These are phyloP conservation scores for Tridacna gigas DNA, from an alignment of 2,888 invertebrate genomes.

Conservation along the genomic window DNA sequence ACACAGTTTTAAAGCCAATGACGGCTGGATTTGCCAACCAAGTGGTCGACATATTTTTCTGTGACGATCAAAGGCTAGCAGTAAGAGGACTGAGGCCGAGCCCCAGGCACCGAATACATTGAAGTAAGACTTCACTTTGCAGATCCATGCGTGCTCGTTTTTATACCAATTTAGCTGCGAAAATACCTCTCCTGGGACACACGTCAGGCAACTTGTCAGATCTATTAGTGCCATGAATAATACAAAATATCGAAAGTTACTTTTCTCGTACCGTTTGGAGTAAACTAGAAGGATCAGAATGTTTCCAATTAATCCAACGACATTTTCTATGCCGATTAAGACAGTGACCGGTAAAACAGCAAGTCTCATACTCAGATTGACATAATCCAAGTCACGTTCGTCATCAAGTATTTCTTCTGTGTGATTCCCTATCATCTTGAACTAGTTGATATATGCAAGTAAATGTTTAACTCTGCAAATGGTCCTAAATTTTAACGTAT, in stretches of 20 bases:
- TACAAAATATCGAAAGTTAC: slow-evolving; percentile 55
- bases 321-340: slow-evolving; percentile 48
- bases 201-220: slow-evolving; percentile 51
- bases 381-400: slow-evolving; percentile 3
- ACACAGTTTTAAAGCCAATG: slow-evolving; percentile 38
- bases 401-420: background rate
- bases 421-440: background rate
- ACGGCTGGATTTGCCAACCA: slow-evolving; percentile 44
- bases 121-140: slow-evolving; percentile 58
- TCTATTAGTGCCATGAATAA: slow-evolving; percentile 47
- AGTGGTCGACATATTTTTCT: slow-evolving; percentile 50
- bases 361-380: slow-evolving; percentile 28
- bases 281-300: slow-evolving; percentile 46
- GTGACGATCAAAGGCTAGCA: slow-evolving; percentile 51
- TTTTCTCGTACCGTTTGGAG: slow-evolving; percentile 17
- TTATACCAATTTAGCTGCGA: slow-evolving; percentile 58
- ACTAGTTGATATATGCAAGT: no score
- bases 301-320: slow-evolving; percentile 52
- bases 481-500: no score
- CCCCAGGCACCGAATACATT: slow-evolving; percentile 58
- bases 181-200: slow-evolving; percentile 57
- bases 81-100: slow-evolving; percentile 43
- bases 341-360: slow-evolving; percentile 49
- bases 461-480: no score
- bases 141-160: slow-evolving; percentile 46